Base-by-base conservation (phyloP, 2,797 vertebrate genomes). In the Oophaga sylvatica region DNA sequence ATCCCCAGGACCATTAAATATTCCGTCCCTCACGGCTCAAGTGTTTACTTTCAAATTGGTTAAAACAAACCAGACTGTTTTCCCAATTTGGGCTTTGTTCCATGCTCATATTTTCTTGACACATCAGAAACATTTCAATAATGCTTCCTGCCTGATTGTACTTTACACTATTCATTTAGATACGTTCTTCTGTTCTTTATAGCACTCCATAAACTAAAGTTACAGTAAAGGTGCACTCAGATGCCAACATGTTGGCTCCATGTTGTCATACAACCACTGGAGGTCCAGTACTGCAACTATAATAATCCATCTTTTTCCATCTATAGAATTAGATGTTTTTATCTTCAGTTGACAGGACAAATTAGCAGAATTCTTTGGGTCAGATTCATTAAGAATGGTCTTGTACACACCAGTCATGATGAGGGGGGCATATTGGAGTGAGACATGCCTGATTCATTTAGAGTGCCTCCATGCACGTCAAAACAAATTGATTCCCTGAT, bases 1-100 rank as follows among this genome's bases (percentile, higher is more conserved):
- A 87, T 82, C 45, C 70, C 70, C 31, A 63, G 80, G 67, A 53
- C 80, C 80, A 76, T 76, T 82, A 87, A 76, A 82, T 87, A 83
- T 41, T 31, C 15, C 68, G 56, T 83, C 29, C 86, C 86, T 57
- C 20, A 82, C 17, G 86, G 29, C 41, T 31, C 45, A 76, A 71
- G 67, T 80, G 20, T 86, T 86, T 62, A 17, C 26, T 86, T 86
- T 81, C 12, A 86, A 45, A 29, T 26, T 31, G 35, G n/a, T 17
- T 22, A 71, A 29, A 60, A 67, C 81, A 10, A 53, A 11, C 70
- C 17, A 62, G 71, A 71, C 10, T 80, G 3, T 59, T 59, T 62
- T 62, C 73, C 31, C 20, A 71, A 3, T 81, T 16, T 48, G 45
- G 65, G 13, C n/a, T 85, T 12, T 17, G 16, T n/a, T 84, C 60